Evolutionary conservation across 2,113 vertebrate genomes (phyloP), one percentile per base, ranked within the genome.

Genomic region (Seriola rivoliana): DNA sequence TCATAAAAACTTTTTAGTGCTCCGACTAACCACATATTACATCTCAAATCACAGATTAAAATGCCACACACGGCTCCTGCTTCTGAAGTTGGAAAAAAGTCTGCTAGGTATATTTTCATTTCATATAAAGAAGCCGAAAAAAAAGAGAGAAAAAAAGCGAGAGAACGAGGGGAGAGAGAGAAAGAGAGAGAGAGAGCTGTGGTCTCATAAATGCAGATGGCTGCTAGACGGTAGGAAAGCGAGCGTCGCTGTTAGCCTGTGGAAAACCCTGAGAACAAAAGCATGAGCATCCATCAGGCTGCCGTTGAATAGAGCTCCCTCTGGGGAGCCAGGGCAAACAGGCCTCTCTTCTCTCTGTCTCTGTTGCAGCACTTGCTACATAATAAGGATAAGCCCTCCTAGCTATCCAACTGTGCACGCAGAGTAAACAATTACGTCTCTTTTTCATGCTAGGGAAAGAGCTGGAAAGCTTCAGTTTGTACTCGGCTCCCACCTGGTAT

Each of bases 241-340:
- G 21, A 84, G 72, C 50, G 21, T 67, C 8, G 71, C 76, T 58
- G 73, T 78, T 85, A 70, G 85, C 84, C 80, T 40, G 75, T 85
- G 84, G 85, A 89, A 92, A 90, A 78, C 78, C 88, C 88, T 46
- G 80, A 91, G 86, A 92, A 93, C 85, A 91, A 92, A 93, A 88
- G 89, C 83, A 69, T 58, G 88, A 91, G 86, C 91, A 92, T 93
- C 88, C 88, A 93, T 91, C 91, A 90, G 81, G 75, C 71, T 72
- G 84, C 81, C 32, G 67, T 57, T 90, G 90, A 90, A 78, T 42
- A 58, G 85, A 67, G 82, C 85, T 67, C 64, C 90, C 88, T 82
- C 88, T 85, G 85, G 93, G 92, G 86, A 93, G 25, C 29, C 74
- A 42, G 75, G 69, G 85, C 89, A 75, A 89, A 87, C 86, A 88